phyloP scores from a whole-genome alignment of 2,113 vertebrate genomes.

The Cichladusa arquata region DNA sequence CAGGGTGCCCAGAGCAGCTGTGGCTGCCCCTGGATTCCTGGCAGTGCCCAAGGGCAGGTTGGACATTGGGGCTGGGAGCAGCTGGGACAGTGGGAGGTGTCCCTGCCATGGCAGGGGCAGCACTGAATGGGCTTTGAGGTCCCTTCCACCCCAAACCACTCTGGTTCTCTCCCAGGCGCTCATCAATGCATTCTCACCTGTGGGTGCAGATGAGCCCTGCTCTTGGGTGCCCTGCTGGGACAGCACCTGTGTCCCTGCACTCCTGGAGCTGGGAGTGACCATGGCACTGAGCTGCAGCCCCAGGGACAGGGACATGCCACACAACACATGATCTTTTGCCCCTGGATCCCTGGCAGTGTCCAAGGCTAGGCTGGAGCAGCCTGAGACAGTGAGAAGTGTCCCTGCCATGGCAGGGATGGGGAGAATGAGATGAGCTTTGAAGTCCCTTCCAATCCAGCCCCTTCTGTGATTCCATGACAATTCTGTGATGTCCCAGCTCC shows the following conservation, averaged over 20 bases:
- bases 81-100: fast-evolving
- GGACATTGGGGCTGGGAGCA: background rate
- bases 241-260: no score
- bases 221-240: no score
- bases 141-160: no score
- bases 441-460: background rate
- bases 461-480: background rate
- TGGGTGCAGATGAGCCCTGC: no score
- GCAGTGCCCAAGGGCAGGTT: background rate
- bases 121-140: fast-evolving
- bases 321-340: background rate
- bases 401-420: background rate
- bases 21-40: background rate
- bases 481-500: background rate
- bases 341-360: background rate
- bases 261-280: no score
- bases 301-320: no score
- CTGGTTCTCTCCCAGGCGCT: no score
- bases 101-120: background rate
- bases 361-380: background rate
- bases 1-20: background rate
- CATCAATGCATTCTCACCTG: no score
- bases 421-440: background rate
- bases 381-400: background rate
- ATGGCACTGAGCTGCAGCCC: no score